A percentile compares a stretch with the other conserved stretches of the same genome.
Evolutionary conservation across 53 echinoderm and acorn worm species (phyloP).

Genomic region (Echinarachnius parma): DNA sequence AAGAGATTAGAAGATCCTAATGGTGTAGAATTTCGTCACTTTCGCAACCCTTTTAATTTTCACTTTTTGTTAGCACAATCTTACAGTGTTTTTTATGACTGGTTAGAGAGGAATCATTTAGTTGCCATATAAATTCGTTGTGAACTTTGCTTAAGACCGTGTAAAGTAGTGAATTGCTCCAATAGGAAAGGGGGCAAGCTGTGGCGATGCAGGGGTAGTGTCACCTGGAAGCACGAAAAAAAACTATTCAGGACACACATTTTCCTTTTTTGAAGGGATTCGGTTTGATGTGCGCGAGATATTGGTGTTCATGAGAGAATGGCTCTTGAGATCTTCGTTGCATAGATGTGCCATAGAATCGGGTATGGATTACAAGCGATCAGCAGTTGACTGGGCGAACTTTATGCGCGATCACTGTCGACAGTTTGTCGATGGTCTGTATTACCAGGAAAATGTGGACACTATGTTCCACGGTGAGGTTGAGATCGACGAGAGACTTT

Average conservation of each 20-base stretch:
- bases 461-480: not conserved
- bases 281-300: not conserved
- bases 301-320: not conserved
- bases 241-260: not conserved
- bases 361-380: not conserved
- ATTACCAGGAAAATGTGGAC: not conserved
- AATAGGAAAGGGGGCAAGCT: not conserved
- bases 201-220: not conserved
- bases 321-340: no score
- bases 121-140: not conserved
- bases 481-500: no score
- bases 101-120: not conserved
- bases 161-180: not conserved
- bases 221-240: no score
- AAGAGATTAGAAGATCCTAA: not conserved
- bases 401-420: not conserved
- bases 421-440: not conserved
- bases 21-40: not conserved
- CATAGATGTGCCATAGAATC: no score
- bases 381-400: constrained; percentile 5
- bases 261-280: not conserved
- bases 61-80: not conserved
- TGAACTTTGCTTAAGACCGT: not conserved
- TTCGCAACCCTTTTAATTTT: not conserved
- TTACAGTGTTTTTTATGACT: not conserved